Conservation (phyloP, 1,140 invertebrate species). For the Drosophila santomea region DNA sequence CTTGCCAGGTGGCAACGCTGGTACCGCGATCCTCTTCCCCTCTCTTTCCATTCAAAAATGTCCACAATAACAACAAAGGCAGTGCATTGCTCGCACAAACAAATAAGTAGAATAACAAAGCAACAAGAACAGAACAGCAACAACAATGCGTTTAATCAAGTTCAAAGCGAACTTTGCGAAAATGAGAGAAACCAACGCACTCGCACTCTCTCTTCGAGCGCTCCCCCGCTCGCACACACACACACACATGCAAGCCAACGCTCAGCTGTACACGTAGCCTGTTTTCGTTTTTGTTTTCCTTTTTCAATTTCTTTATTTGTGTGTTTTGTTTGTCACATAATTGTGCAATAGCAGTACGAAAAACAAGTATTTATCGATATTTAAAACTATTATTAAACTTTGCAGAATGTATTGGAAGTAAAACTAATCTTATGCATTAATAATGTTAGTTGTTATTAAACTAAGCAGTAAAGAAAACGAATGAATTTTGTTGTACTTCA, state of each 20-base stretch:
- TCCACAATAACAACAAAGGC: conserved; percentile 28
- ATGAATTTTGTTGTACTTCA: too few relatives aligned
- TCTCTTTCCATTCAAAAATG: conserved; percentile 2
- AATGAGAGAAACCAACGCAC: conserved; percentile 45
- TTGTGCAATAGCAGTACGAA: conserved; percentile 58
- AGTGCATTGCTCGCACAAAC: conserved; percentile 36
- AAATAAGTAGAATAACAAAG: conserved; percentile 16
- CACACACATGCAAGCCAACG: conserved; percentile 15
- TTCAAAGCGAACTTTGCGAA: conserved; percentile 69
- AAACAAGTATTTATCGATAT: conserved; percentile 38
- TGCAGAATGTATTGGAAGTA: too few relatives aligned
- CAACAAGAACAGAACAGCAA: conserved; percentile 32
- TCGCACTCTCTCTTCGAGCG: conserved; percentile 38
- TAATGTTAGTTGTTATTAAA: not conserved
- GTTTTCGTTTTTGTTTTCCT: conserved; percentile 41
- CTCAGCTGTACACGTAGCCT: conserved; percentile 78
- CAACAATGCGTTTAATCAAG: conserved; percentile 56
- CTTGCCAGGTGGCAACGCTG: conserved; percentile 63
- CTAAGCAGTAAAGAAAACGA: not conserved
- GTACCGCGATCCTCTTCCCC: conserved; percentile 26
- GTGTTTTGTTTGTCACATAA: conserved; percentile 41
- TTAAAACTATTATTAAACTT: conserved; percentile 4
- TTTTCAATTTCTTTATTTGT: conserved; percentile 32
- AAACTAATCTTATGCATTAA: not conserved
- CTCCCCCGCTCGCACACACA: conserved; percentile 46